Evolutionary conservation across 2,888 invertebrate species (phyloP).

Genomic region (Harpalus rufipes): DNA sequence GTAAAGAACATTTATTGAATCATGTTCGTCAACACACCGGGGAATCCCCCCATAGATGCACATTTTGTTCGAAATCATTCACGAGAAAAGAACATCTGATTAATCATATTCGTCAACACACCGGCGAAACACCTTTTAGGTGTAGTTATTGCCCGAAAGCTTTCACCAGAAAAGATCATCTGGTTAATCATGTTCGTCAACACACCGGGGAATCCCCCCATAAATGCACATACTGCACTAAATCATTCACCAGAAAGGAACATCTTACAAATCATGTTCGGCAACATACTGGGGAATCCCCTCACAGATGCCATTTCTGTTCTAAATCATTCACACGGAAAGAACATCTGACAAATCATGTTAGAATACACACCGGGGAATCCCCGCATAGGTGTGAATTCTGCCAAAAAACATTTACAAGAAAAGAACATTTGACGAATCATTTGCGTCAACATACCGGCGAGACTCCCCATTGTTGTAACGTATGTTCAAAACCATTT

Average conservation of each 20-base stretch:
- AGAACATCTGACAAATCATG: slow-evolving; percentile 92
- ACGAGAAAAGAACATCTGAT: slow-evolving; percentile 92
- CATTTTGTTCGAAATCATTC: slow-evolving; percentile 92
- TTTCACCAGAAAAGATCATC: slow-evolving; percentile 90
- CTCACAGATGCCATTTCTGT: slow-evolving; percentile 91
- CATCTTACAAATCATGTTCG: slow-evolving; percentile 92
- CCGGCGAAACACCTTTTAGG: slow-evolving; percentile 87
- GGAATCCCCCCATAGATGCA: slow-evolving; percentile 91
- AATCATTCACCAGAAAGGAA: slow-evolving; percentile 89
- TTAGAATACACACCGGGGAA: slow-evolving; percentile 83
- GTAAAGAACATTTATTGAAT: slow-evolving; percentile 87
- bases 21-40: slow-evolving; percentile 89
- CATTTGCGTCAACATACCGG: slow-evolving; percentile 86
- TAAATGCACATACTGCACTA: slow-evolving; percentile 87
- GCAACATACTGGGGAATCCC: slow-evolving; percentile 93
- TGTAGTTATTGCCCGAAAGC: slow-evolving; percentile 92
- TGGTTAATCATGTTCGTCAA: slow-evolving; percentile 86
- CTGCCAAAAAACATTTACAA: slow-evolving; percentile 85
- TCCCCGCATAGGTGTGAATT: slow-evolving; percentile 86
- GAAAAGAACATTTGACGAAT: slow-evolving; percentile 86
- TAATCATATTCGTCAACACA: slow-evolving; percentile 91
- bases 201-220: slow-evolving; percentile 88
- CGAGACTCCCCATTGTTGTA: slow-evolving; percentile 86
- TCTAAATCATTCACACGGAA: slow-evolving; percentile 91
- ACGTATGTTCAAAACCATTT: slow-evolving; percentile 86